Evolutionary conservation across 2,797 vertebrate species (phyloP), one percentile per base, ranked within the genome.

Genomic region (Sarcoramphus papa): DNA sequence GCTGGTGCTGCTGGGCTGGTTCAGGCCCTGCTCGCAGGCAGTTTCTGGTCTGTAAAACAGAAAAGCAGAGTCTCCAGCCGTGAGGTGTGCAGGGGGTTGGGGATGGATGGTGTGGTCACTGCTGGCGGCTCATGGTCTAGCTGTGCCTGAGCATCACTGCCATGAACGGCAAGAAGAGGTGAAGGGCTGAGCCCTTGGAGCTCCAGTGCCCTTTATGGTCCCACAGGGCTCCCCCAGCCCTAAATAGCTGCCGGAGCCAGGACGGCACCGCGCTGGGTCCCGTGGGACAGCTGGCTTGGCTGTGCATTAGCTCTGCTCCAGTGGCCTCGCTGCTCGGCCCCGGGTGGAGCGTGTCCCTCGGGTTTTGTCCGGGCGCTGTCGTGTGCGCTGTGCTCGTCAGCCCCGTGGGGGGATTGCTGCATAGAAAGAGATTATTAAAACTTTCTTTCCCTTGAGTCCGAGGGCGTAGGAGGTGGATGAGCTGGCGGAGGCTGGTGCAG

Each of bases 341-440:
- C 1, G 22, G 50, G 2, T 8, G 50, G 33, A 41, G 30, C 9
- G 1, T 6, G 37, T 56, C 16, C 64, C 79, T 10, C 1, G 6
- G 59, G n/a, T 35, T 15, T 47, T 51, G 16, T 9, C 4, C 0
- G 0, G 13, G 22, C 2, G 1, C 22, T 28, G 51, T 11, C 5
- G 16, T 8, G 33, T 2, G 57, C 7, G 23, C 50, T 4, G 78
- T 20, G 43, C 40, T 24, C 3, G 0, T 35, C 64, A 45, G 45
- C 45, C 60, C 68, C 17, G 2, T 8, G 12, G 37, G 15, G 53
- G 77, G 65, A 13, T 17, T 31, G 15, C 21, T 41, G 30, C 9
- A 0, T 5, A 18, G 54, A 6, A 13, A 24, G 18, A n/a, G 14
- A 14, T 31, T 3, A 6, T 7, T 27, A 7, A 6, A 60, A 4